These are phyloP conservation scores for Parnassius smintheus DNA, from an alignment of 2,888 invertebrate genomes.

Conservation along the genomic window DNA sequence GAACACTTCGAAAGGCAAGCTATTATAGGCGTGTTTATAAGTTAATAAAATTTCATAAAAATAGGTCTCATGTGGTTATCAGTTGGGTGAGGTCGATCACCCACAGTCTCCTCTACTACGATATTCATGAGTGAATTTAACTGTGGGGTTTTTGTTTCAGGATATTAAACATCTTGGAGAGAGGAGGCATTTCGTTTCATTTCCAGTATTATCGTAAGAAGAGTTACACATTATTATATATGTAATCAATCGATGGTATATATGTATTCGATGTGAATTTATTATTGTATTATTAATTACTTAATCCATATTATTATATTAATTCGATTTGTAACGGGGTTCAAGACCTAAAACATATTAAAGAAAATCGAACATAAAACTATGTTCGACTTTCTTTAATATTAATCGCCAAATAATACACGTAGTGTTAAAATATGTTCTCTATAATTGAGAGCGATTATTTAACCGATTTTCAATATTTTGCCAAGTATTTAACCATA, in stretches of 20 bases:
- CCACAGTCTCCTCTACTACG: too few relatives aligned
- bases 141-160: conserved; percentile 4
- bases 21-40: too few relatives aligned
- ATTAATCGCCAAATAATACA: conserved; percentile 35
- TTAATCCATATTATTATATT: conserved; percentile 26
- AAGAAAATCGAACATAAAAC: conserved; percentile 25
- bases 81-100: too few relatives aligned
- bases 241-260: conserved; percentile 39
- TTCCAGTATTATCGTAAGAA: conserved; percentile 40
- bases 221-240: conserved; percentile 30
- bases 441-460: conserved; percentile 8
- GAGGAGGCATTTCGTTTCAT: conserved; percentile 40
- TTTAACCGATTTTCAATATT: too few relatives aligned
- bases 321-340: conserved; percentile 39
- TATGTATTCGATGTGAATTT: conserved; percentile 50
- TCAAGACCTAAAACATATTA: conserved; percentile 48
- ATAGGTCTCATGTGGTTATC: too few relatives aligned
- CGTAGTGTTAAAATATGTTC: conserved; percentile 24
- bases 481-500: too few relatives aligned
- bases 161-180: conserved; percentile 16
- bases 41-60: too few relatives aligned
- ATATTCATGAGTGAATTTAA: too few relatives aligned
- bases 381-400: conserved; percentile 28
- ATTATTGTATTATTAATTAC: conserved; percentile 40
- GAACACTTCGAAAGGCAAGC: too few relatives aligned